These are phyloP conservation scores for Charaxes varanes DNA, from an alignment of 1,140 invertebrate genomes.

Conservation along the genomic window DNA sequence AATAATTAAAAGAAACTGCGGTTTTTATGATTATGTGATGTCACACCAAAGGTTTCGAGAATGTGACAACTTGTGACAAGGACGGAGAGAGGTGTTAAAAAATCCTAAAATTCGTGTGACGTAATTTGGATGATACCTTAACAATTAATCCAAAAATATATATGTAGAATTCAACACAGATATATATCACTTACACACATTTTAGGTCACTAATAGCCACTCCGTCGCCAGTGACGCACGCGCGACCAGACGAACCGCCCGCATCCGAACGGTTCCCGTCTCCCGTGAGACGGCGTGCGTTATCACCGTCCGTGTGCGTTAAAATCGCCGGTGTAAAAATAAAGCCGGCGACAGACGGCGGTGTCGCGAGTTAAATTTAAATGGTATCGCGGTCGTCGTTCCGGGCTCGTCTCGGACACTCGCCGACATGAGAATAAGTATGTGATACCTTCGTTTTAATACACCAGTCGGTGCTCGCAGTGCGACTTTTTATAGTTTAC, in stretches of 20 bases:
- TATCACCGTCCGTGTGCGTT: constrained; percentile 41
- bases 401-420: constrained; percentile 43
- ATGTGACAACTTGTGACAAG: no score
- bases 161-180: no score
- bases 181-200: no score
- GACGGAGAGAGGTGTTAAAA: no score
- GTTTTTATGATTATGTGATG: no score
- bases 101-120: no score
- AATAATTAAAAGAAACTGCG: no score
- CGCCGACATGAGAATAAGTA: constrained; percentile 68
- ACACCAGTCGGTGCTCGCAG: constrained; percentile 25
- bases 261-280: constrained; percentile 21
- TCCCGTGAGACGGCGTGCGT: constrained; percentile 45
- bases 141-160: no score
- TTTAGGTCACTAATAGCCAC: no score
- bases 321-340: constrained; percentile 65
- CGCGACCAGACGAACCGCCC: constrained; percentile 11
- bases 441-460: constrained; percentile 47
- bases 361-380: constrained; percentile 68
- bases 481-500: no score
- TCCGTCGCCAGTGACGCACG: constrained; percentile 29
- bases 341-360: constrained; percentile 65
- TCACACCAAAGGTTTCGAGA: no score
- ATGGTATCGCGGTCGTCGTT: constrained; percentile 58
- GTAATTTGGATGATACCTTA: no score